Evolutionary conservation across 1,140 invertebrate species (phyloP), one percentile per base, ranked within the genome.

Genomic region (Drosophila suzukii): DNA sequence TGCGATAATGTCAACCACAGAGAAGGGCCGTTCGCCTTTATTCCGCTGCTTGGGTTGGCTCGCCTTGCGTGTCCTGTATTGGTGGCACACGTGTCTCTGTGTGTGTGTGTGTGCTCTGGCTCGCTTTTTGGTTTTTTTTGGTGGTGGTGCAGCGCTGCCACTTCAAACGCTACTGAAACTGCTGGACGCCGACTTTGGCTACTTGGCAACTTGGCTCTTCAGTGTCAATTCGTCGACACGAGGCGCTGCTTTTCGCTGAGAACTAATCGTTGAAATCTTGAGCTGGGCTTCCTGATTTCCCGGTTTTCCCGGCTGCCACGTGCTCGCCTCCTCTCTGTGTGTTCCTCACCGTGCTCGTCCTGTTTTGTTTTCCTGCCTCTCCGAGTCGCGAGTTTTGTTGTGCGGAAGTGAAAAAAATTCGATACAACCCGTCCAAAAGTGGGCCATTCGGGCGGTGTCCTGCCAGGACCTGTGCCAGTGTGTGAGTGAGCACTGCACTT

Each of bases 151-250:
- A 75, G 82, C 82, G 67, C 73, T 88, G 78, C 61, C 65, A 59
- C 47, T 75, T 60, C 60, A 66, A 75, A 32, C 12, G 32, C 57
- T 38, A 59, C 46, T 51, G 39, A 67, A 55, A 51, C 73, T 39
- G 71, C 75, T 60, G 75, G 66, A 58, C 75, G 67, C 67, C 76
- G 70, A 75, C 78, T 56, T 30, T 30, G 46, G 46, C 46, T 47
- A 51, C 49, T 17, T 51, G 60, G 70, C 78, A 61, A 88, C 80
- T 80, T 83, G 84, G 44, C 77, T 74, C 84, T 88, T 88, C 84
- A 88, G 84, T 88, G 84, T 88, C 83, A 88, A 88, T 88, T 89
- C 84, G 84, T 89, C 84, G 84, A 88, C 84, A 88, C 84, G 84
- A 84, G 84, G 78, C 84, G 80, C 74, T 84, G 84, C 62, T 74